A percentile compares a stretch with the other conserved stretches of the same genome.
These are phyloP conservation scores for Agelas oroides DNA, from an alignment of 37 sponge, comb jelly and placozoan species.

Conservation along the genomic window DNA sequence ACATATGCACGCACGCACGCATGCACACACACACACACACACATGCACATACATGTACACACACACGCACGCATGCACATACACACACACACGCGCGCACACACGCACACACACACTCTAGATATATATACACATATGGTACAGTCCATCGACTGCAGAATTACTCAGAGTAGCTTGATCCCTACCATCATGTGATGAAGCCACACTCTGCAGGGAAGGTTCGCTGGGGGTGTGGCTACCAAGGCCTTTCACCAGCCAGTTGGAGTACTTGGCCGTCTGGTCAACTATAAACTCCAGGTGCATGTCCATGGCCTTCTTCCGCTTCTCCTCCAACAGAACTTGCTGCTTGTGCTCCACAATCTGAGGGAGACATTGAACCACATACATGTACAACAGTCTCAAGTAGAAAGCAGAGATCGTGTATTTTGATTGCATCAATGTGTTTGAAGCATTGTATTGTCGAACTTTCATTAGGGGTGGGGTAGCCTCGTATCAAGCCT, in stretches of 20 bases:
- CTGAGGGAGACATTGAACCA: conserved; percentile 22
- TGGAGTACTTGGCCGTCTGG: conserved; percentile 96
- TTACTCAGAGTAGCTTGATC: too few relatives aligned
- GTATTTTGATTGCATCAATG: too few relatives aligned
- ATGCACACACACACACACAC: background rate
- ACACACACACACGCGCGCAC: too few relatives aligned
- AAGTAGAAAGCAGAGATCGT: too few relatives aligned
- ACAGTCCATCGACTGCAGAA: too few relatives aligned
- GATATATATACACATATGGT: too few relatives aligned
- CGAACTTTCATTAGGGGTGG: too few relatives aligned
- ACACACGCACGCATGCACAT: too few relatives aligned
- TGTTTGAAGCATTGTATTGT: too few relatives aligned
- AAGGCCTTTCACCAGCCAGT: conserved; percentile 92
- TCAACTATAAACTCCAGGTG: conserved; percentile 93
- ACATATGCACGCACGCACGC: background rate
- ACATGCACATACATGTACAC: too few relatives aligned
- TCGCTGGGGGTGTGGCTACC: conserved; percentile 8
- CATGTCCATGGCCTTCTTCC: conserved; percentile 86
- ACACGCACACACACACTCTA: too few relatives aligned
- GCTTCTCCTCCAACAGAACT: conserved; percentile 80
- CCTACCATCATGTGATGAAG: conserved; percentile 10
- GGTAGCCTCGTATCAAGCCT: too few relatives aligned
- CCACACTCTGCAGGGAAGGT: conserved; percentile 27
- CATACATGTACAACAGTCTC: conserved; percentile 7
- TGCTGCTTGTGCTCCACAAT: conserved; percentile 86